Percentiles rank a stretch among this genome's conserved stretches.
phyloP scores from a whole-genome alignment of 2,888 invertebrate species.

The Aleiodes testaceus region DNA sequence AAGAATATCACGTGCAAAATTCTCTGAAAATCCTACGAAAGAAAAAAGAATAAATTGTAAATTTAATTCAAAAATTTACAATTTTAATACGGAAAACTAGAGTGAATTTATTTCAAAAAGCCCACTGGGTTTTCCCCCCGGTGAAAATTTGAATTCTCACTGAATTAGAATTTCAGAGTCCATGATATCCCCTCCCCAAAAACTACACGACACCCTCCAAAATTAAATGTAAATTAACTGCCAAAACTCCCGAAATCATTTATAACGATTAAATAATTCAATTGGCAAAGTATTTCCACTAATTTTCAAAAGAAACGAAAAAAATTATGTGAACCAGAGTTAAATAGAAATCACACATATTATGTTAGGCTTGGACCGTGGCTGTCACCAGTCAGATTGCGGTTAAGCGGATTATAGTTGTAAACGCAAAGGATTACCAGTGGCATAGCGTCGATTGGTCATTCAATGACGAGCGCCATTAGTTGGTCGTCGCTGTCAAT shows the following conservation, averaged over 20 bases:
- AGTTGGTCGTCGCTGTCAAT: slow-evolving; percentile 65
- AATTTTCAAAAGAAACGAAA: neutral
- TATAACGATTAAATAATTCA: neutral
- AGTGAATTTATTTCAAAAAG: too few relatives aligned
- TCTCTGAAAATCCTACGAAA: too few relatives aligned
- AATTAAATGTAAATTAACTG: neutral
- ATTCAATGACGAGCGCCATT: slow-evolving; percentile 64
- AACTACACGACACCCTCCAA: neutral
- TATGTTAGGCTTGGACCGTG: too few relatives aligned
- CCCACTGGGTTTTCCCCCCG: too few relatives aligned
- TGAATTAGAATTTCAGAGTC: neutral
- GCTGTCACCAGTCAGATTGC: neutral
- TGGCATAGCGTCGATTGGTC: slow-evolving; percentile 45
- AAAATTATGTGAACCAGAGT: neutral
- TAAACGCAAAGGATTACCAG: slow-evolving; percentile 40
- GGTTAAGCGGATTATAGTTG: slow-evolving; percentile 30
- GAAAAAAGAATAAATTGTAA: too few relatives aligned
- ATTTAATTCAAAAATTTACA: too few relatives aligned
- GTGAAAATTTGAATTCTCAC: neutral
- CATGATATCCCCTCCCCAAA: neutral
- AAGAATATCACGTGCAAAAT: too few relatives aligned
- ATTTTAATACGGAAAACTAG: too few relatives aligned
- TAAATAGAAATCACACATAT: neutral
- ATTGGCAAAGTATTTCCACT: too few relatives aligned
- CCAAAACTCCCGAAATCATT: neutral